Conservation (phyloP, 2,113 vertebrate genomes). For the Rousettus leschenaultii region DNA sequence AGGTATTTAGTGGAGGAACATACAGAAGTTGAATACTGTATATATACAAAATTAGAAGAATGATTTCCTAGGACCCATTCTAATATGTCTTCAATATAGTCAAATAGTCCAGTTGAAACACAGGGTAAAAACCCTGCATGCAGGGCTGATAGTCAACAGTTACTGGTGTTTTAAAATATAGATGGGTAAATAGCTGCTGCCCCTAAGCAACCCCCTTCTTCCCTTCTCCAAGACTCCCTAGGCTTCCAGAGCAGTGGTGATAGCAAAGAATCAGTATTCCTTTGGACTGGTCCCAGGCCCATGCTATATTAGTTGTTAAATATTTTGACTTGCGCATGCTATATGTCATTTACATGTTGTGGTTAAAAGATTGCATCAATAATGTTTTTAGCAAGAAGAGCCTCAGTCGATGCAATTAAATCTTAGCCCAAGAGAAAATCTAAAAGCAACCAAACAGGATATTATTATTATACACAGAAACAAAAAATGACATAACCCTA, state of each 20-base stretch:
- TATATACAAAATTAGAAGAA: background rate
- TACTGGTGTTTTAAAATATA: background rate
- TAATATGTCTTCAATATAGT: background rate
- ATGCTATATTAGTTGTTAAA: background rate
- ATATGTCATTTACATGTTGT: background rate
- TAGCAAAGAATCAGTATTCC: background rate
- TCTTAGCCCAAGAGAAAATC: constrained; percentile 11
- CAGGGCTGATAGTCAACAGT: background rate
- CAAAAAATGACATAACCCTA: background rate
- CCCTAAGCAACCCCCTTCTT: too few species aligned
- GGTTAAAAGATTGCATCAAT: background rate
- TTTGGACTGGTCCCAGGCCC: background rate
- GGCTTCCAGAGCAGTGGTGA: background rate
- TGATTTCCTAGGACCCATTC: background rate
- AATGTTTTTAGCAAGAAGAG: background rate
- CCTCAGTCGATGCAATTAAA: background rate
- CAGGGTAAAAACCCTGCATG: background rate
- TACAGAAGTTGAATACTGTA: background rate
- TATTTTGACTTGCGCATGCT: background rate
- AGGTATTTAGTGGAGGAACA: background rate
- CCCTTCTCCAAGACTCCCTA: background rate
- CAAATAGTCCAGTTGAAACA: background rate
- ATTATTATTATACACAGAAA: background rate
- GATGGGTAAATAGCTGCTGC: background rate
- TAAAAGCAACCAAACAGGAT: background rate